A percentile compares a stretch with the other conserved stretches of the same genome.
Conservation (phyloP, 2,797 vertebrate genomes). For the Gorsachius magnificus region DNA sequence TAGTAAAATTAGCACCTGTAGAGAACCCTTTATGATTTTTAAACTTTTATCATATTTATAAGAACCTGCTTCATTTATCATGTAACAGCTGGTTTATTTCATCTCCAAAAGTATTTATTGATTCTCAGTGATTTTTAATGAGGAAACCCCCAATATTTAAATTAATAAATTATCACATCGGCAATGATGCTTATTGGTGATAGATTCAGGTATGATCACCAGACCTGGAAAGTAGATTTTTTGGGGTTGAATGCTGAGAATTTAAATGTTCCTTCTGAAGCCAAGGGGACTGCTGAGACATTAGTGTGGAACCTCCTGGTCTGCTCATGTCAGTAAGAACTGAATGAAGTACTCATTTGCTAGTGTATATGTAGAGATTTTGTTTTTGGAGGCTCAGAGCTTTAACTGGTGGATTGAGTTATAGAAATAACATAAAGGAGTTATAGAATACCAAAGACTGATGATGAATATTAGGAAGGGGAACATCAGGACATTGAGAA, state of each 20-base stretch:
- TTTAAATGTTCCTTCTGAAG: not conserved
- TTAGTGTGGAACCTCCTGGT: accelerated
- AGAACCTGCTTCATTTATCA: constrained; percentile 59
- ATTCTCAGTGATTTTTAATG: not conserved
- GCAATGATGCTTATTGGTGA: not conserved
- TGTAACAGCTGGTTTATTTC: constrained; percentile 47
- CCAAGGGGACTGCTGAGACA: not conserved
- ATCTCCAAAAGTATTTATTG: constrained; percentile 6
- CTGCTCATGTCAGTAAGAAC: not conserved
- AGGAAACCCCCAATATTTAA: not conserved
- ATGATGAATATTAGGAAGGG: not conserved
- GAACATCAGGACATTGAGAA: not conserved
- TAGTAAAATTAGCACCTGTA: constrained; percentile 84
- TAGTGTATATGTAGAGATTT: not conserved
- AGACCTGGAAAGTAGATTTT: not conserved
- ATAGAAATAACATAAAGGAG: not conserved
- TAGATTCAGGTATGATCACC: not conserved
- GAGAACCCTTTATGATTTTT: constrained; percentile 77
- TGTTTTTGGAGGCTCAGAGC: not conserved
- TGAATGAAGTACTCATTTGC: not conserved
- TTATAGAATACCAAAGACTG: not conserved
- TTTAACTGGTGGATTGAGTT: not conserved
- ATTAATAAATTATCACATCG: not conserved
- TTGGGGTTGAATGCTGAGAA: not conserved
- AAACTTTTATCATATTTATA: constrained; percentile 72